A percentile compares a stretch with the other conserved stretches of the same genome.
Evolutionary conservation across 2,113 vertebrate genomes (phyloP).

Genomic region (Balaeniceps rex): DNA sequence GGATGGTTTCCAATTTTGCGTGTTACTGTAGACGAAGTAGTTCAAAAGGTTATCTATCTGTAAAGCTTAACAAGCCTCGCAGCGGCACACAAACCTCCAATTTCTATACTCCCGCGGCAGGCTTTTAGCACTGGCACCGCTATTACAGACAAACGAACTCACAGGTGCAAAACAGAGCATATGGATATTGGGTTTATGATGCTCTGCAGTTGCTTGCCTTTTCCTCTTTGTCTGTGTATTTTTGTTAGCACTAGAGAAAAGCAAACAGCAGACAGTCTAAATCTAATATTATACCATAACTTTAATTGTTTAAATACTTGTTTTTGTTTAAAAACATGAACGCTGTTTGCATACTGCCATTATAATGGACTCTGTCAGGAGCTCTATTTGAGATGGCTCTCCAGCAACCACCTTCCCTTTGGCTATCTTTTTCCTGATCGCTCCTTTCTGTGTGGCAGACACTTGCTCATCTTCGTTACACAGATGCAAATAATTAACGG

Average conservation of each 20-base stretch:
- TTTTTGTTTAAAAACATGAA: neutral
- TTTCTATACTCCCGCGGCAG: neutral
- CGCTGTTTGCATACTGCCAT: neutral
- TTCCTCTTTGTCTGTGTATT: neutral
- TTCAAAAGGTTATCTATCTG: neutral
- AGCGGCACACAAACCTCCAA: neutral
- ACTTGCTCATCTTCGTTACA: neutral
- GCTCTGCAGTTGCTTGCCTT: neutral
- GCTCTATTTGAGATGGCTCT: neutral
- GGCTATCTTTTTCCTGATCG: neutral
- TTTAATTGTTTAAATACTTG: neutral
- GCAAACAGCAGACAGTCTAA: neutral
- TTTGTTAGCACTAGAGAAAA: neutral
- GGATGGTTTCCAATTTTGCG: neutral
- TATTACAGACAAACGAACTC: neutral
- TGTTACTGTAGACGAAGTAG: neutral
- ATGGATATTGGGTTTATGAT: neutral
- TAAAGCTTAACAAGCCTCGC: neutral
- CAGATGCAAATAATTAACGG: neutral
- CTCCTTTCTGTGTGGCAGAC: neutral
- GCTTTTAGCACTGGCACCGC: neutral
- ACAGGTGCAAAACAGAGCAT: neutral
- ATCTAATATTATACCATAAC: neutral
- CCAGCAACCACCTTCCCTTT: neutral
- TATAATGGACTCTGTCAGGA: neutral